These are phyloP conservation scores for Heteromormyrus szaboi DNA, from an alignment of 2,797 vertebrate species.

Conservation along the genomic window DNA sequence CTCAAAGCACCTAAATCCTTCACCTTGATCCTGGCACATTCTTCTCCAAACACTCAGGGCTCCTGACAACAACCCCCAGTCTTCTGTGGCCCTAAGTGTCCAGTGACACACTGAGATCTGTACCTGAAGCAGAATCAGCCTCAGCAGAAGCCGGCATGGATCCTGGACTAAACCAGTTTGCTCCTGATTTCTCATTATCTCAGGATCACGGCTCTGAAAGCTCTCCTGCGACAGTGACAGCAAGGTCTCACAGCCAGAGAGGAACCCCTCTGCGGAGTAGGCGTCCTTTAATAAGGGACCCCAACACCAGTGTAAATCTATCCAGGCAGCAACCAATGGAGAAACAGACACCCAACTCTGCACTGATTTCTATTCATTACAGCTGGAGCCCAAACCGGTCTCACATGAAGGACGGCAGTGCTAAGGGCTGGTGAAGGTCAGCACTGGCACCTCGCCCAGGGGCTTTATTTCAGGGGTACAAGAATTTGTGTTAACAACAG, in stretches of 20 bases:
- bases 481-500: slow-evolving; percentile 8
- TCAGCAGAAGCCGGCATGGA: neutral
- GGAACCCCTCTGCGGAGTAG: neutral
- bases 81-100: neutral
- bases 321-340: neutral
- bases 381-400: neutral
- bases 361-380: neutral
- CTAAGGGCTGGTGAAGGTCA: neutral
- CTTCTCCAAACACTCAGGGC: neutral
- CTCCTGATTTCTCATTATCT: neutral
- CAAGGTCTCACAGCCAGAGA: neutral
- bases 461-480: neutral
- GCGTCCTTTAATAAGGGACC: neutral
- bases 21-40: neutral
- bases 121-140: neutral
- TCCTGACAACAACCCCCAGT: neutral
- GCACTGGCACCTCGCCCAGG: neutral
- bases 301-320: neutral
- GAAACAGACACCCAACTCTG: neutral
- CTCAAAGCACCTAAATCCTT: neutral
- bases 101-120: neutral
- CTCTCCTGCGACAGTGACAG: neutral
- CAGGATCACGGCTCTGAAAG: neutral
- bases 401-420: neutral
- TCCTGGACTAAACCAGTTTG: neutral